These are phyloP conservation scores for Esox niger DNA, from an alignment of 2,113 vertebrate genomes.

Conservation along the genomic window DNA sequence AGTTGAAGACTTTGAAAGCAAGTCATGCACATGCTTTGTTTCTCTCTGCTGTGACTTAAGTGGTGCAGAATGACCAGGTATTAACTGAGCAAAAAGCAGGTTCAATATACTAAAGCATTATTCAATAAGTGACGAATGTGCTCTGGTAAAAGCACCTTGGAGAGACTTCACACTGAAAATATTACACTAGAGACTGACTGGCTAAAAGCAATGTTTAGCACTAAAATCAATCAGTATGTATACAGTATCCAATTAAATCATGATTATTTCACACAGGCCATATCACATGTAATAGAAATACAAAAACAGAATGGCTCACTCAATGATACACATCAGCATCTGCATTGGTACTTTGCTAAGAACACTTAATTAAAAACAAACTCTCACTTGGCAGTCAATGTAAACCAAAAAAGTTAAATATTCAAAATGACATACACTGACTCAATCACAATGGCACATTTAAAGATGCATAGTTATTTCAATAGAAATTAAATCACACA, in stretches of 20 bases:
- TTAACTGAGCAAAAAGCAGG: background rate
- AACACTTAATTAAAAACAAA: constrained; percentile 31
- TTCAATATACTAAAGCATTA: background rate
- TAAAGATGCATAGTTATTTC: constrained; percentile 52
- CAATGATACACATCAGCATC: constrained; percentile 42
- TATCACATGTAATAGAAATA: constrained; percentile 15
- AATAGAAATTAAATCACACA: constrained; percentile 32
- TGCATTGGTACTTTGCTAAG: constrained; percentile 31
- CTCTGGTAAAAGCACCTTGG: background rate
- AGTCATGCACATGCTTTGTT: background rate
- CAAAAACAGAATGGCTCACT: constrained; percentile 33
- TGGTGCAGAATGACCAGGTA: background rate
- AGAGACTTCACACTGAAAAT: background rate
- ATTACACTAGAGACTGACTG: too few relatives aligned
- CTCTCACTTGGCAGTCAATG: constrained; percentile 36
- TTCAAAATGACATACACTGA: constrained; percentile 43
- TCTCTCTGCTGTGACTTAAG: background rate
- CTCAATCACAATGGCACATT: constrained; percentile 48
- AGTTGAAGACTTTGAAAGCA: background rate
- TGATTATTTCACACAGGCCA: constrained; percentile 30
- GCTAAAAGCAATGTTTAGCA: background rate
- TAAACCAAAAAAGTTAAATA: constrained; percentile 23
- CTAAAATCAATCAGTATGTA: background rate
- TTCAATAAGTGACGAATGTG: background rate
- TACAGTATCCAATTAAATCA: background rate